Base-by-base conservation (phyloP, 1,140 invertebrate genomes). In the Andrena cerasifolii region DNA sequence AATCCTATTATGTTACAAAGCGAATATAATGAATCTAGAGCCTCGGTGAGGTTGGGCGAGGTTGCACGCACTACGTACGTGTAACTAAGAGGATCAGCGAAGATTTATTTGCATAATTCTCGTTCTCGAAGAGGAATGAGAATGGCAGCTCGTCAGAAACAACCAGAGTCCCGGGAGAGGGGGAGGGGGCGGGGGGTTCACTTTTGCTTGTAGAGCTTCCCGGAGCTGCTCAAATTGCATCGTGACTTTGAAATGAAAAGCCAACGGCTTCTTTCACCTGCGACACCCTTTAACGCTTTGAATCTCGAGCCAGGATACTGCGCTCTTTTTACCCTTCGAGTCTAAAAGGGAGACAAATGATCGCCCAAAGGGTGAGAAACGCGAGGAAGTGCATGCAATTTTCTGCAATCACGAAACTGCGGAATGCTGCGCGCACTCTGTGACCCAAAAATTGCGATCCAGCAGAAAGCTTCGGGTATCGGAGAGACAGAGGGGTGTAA, bases 61-160 rank as follows among this genome's bases (percentile, higher is more conserved):
- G 26, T 36, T n/a, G 40, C 72, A 75, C 63, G 72, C 72, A 67
- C 28, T 66, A 45, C 40, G 73, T 40, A 58, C 47, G 40, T 76
- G 73, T 76, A 68, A 68, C 73, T 68, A 68, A 76, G 75, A 62
- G 67, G 67, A 77, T 77, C 47, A 77, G 36, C 24, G 36, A 33
- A 61, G 67, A 71, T 62, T 77, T 77, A 77, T 62, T 77, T 77
- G 66, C 75, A 71, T 77, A 77, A 77, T 71, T 77, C 67, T 71
- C 66, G 16, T 68, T 47, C 40, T 16, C 21, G 16, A n/a, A 40
- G 63, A n/a, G 45, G 6, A 6, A 59, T 18, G 45, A n/a, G 67
- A 62, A 62, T 62, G 58, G 68, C 66, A 71, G 36, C 59, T 62
- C 40, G 66, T 45, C 67, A 61, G 18, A 14, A 31, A n/a, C 10